These are phyloP conservation scores for Drosophila simulans DNA, from an alignment of 1,140 invertebrate genomes.

Conservation along the genomic window DNA sequence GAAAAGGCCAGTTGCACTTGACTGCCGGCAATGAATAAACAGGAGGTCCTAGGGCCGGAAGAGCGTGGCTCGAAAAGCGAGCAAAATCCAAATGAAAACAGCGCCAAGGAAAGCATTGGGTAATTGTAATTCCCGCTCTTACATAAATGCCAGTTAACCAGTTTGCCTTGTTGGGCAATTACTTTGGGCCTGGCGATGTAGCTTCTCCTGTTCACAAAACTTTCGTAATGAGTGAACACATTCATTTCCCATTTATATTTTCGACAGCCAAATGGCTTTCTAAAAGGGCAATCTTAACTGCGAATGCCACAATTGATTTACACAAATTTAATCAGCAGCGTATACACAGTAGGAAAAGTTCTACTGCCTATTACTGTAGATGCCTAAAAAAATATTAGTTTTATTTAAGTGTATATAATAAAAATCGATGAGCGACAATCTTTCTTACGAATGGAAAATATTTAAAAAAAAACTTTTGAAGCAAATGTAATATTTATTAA, in stretches of 20 bases:
- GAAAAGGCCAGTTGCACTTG: constrained; percentile 45
- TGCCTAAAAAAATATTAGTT: not conserved
- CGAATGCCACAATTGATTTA: constrained; percentile 50
- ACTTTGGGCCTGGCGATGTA: constrained; percentile 2
- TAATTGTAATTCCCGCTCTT: constrained; percentile 49
- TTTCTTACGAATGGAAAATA: too few relatives aligned
- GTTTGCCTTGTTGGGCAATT: constrained; percentile 36
- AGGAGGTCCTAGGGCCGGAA: constrained; percentile 27
- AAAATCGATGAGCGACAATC: not conserved
- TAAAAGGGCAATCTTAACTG: constrained; percentile 13
- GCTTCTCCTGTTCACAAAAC: constrained; percentile 9
- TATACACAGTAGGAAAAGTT: not conserved
- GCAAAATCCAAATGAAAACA: constrained; percentile 29
- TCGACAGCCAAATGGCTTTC: constrained; percentile 37
- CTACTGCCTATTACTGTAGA: not conserved
- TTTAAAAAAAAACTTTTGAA: too few relatives aligned
- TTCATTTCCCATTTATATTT: constrained; percentile 55
- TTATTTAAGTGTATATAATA: not conserved
- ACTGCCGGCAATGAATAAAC: constrained; percentile 45
- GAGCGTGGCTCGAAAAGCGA: not conserved
- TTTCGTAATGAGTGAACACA: constrained; percentile 63
- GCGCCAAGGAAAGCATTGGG: constrained; percentile 46
- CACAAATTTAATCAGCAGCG: constrained; percentile 57
- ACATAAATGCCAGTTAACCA: constrained; percentile 48
- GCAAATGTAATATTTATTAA: too few relatives aligned